Evolutionary conservation across 2,113 vertebrate species (phyloP).

Genomic region (Protobothrops flavoviridis): DNA sequence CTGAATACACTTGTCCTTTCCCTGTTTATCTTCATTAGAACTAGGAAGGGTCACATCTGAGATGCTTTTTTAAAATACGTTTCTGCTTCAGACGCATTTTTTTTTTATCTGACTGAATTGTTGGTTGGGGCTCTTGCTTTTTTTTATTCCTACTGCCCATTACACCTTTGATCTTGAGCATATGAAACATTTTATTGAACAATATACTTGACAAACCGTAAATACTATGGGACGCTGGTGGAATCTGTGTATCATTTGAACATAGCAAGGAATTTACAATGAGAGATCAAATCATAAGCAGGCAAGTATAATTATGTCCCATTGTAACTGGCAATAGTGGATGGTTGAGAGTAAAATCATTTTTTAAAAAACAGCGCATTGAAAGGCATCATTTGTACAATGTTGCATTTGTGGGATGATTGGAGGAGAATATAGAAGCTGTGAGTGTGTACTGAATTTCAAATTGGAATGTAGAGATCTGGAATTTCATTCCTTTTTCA

Average conservation of each 20-base stretch:
- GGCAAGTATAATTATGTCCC: neutral
- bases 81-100: no score
- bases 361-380: neutral
- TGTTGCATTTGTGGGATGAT: neutral
- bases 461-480: neutral
- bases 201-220: slow-evolving; percentile 1
- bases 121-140: no score
- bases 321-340: slow-evolving; percentile 16
- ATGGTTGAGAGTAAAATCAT: neutral
- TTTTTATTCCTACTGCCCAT: neutral
- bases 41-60: no score
- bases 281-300: neutral
- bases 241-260: accelerated
- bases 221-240: neutral
- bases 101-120: no score
- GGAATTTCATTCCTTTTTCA: neutral
- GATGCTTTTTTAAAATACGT: no score
- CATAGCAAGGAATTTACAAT: neutral
- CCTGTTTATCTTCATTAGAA: no score
- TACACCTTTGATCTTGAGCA: neutral
- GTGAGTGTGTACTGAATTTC: neutral
- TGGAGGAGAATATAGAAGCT: neutral
- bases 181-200: neutral
- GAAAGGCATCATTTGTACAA: slow-evolving; percentile 1
- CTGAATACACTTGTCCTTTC: no score